Percentiles rank a stretch among this genome's conserved stretches.
These are phyloP conservation scores for Himalopsyche japonica DNA, from an alignment of 2,888 invertebrate species.

Conservation along the genomic window DNA sequence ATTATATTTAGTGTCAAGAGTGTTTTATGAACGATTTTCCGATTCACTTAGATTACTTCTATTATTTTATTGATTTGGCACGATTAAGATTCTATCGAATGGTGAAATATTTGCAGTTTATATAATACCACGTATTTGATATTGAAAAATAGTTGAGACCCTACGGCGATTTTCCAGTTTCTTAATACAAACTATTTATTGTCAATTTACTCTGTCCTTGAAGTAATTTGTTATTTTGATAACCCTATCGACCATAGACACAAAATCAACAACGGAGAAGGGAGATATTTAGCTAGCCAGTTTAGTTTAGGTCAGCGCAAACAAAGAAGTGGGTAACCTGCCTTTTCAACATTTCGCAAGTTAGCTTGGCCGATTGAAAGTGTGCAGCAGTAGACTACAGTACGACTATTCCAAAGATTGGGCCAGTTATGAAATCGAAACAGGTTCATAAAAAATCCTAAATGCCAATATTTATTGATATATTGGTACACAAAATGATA, in stretches of 20 bases:
- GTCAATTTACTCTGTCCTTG: no score
- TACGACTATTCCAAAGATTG: neutral
- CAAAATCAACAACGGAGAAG: neutral
- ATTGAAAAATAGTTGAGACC: no score
- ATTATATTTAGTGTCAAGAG: no score
- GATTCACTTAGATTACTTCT: no score
- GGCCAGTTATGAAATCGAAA: neutral
- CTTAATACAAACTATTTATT: no score
- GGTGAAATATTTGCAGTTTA: no score
- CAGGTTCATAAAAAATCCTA: neutral
- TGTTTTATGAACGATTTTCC: no score
- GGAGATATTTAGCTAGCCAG: neutral
- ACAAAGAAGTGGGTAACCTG: neutral
- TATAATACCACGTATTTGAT: no score
- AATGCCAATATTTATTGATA: neutral
- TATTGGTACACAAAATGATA: neutral
- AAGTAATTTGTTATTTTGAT: no score
- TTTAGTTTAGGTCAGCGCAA: neutral
- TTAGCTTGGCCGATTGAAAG: neutral
- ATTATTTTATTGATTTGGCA: no score
- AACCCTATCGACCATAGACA: neutral
- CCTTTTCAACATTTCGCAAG: neutral
- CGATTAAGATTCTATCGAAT: no score
- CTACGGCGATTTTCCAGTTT: no score
- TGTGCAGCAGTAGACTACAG: neutral